phyloP scores from a whole-genome alignment of 1,140 invertebrate species.

The Platyura marginata region DNA sequence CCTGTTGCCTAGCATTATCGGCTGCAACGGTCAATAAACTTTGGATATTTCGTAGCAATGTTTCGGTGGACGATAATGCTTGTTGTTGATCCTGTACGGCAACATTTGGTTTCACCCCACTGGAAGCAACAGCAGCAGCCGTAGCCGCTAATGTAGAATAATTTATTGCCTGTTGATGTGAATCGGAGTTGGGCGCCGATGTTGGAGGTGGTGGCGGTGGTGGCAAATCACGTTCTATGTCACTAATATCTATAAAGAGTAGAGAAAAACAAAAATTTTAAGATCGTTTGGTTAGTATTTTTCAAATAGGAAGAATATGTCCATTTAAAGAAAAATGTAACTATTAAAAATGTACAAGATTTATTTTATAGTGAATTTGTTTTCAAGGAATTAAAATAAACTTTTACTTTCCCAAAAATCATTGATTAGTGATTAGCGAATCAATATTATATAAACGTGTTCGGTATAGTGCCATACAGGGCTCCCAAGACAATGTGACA shows the following conservation, averaged over 20 bases:
- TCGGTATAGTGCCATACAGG: too few species aligned
- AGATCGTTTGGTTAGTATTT: too few species aligned
- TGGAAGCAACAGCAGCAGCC: slow-evolving; percentile 25
- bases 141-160: slow-evolving; percentile 44
- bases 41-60: slow-evolving; percentile 84
- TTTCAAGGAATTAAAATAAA: too few species aligned
- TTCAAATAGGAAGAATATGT: too few species aligned
- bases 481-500: too few species aligned
- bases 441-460: too few species aligned
- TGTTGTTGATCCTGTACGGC: slow-evolving; percentile 28
- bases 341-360: too few species aligned
- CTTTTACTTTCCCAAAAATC: too few species aligned
- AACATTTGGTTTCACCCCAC: slow-evolving; percentile 20
- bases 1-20: slow-evolving; percentile 87
- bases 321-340: too few species aligned
- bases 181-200: slow-evolving; percentile 7
- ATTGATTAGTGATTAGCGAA: too few species aligned
- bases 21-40: slow-evolving; percentile 86
- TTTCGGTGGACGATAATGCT: slow-evolving; percentile 68
- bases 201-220: slow-evolving; percentile 21
- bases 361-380: too few species aligned
- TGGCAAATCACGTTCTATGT: slow-evolving; percentile 28
- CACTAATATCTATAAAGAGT: slow-evolving; percentile 40
- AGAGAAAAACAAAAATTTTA: too few species aligned
- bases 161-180: slow-evolving; percentile 45